Evolutionary conservation across 2,113 vertebrate genomes (phyloP).

Genomic region (Alexandromys fortis): DNA sequence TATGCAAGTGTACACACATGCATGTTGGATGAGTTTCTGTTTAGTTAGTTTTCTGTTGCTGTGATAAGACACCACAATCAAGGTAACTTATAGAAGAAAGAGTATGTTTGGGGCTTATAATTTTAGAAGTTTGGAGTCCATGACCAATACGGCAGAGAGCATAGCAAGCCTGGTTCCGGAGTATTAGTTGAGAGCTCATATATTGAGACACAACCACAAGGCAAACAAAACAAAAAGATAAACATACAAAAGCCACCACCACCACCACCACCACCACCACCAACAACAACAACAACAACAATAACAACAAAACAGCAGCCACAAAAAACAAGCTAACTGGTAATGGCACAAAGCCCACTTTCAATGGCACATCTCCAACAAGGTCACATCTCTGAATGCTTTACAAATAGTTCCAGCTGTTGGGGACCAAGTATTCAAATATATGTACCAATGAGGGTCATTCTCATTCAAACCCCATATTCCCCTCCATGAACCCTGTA

Average conservation of each 20-base stretch:
- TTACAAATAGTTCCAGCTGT: neutral
- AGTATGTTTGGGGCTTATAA: neutral
- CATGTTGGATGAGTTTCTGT: neutral
- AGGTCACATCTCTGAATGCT: neutral
- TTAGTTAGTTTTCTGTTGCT: neutral
- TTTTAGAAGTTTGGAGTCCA: neutral
- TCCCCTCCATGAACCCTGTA: neutral
- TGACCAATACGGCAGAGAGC: neutral
- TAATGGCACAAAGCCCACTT: neutral
- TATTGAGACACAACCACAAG: neutral
- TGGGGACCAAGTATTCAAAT: neutral
- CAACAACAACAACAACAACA: too few species aligned
- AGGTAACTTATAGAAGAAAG: neutral
- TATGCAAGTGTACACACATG: neutral
- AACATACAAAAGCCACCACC: too few species aligned
- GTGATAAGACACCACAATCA: neutral
- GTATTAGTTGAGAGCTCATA: neutral
- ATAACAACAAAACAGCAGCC: too few species aligned
- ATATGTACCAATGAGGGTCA: neutral
- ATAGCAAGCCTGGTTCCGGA: neutral
- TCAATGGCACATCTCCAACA: neutral
- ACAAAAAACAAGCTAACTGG: neutral
- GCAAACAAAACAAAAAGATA: neutral
- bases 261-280: too few species aligned
- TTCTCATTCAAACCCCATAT: neutral